Percentiles rank a stretch among this genome's conserved stretches.
phyloP scores from a whole-genome alignment of 2,797 vertebrate genomes.

The Diplodus puntazzo region DNA sequence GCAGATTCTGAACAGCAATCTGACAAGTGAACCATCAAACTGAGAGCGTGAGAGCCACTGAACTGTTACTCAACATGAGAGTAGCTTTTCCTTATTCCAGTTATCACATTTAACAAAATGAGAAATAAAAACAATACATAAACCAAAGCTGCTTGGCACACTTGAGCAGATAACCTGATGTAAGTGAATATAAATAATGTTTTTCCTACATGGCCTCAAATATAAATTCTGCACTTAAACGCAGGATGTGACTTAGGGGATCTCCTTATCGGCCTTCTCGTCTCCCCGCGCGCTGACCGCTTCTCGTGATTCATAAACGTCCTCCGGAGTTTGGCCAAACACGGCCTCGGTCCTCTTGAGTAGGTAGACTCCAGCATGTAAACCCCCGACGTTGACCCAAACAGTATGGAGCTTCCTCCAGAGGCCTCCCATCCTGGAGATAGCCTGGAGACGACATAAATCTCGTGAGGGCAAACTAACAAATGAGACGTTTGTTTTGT shows the following conservation, averaged over 20 bases:
- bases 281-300: slow-evolving; percentile 32
- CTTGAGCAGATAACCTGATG: slow-evolving; percentile 22
- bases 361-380: slow-evolving; percentile 95
- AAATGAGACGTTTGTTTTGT: slow-evolving; percentile 54
- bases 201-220: slow-evolving; percentile 3
- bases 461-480: slow-evolving; percentile 53
- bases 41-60: neutral
- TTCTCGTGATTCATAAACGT: slow-evolving; percentile 69
- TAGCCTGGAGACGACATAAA: slow-evolving; percentile 84
- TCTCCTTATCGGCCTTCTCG: slow-evolving; percentile 46
- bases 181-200: slow-evolving; percentile 52
- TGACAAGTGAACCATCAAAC: slow-evolving; percentile 25
- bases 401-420: slow-evolving; percentile 93
- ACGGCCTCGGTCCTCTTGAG: slow-evolving; percentile 87
- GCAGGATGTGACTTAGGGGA: slow-evolving; percentile 33
- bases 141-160: slow-evolving; percentile 39
- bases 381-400: slow-evolving; percentile 97
- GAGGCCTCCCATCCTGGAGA: slow-evolving; percentile 91
- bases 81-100: neutral
- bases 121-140: neutral
- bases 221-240: neutral
- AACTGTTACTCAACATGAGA: slow-evolving; percentile 18
- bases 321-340: slow-evolving; percentile 82
- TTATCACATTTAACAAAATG: slow-evolving; percentile 17
- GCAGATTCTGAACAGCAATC: slow-evolving; percentile 22